Evolutionary conservation across 2,888 invertebrate species (phyloP), one percentile per base, ranked within the genome.

Genomic region (Luffia ferchaultella): DNA sequence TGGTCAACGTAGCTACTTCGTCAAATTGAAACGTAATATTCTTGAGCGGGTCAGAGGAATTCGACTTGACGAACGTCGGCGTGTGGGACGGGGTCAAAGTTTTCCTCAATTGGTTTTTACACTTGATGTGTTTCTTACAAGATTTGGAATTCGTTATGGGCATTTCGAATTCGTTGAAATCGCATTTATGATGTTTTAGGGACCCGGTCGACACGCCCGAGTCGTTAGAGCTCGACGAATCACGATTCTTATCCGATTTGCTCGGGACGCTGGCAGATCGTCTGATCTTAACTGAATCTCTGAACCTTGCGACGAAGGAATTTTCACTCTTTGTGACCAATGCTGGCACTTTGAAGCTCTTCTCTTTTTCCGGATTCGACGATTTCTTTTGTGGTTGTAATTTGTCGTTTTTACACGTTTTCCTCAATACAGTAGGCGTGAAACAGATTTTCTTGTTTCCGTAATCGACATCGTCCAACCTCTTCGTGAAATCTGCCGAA

Each of bases 191-290:
- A 58, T 88, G 88, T 52, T 88, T 88, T 48, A 88, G 65, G 1
- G 89, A 89, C 0, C 89, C 89, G 0, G 88, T 88, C 0, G 89
- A 90, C 0, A 90, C 89, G 0, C 90, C 90, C 0, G 90, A 90
- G 60, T 90, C 90, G 60, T 89, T 90, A 2, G 90, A 90, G 61
- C 89, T 89, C 0, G 90, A 89, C 0, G 90, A 90, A 58, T 90
- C 90, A 52, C 90, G 72, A 54, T 90, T 90, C 56, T 88, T 88
- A 3, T 88, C 88, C 0, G 87, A 85, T 66, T 90, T 90, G 56
- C 89, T 90, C 1, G 90, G 90, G 1, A 89, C 89, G 56, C 89
- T 89, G 0, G 89, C 89, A 0, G 90, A 90, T 41, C 90, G 74
- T 30, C 90, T 75, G 18, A 89, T 89, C 62, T 89, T 88, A 1